Percentiles rank a stretch among this genome's conserved stretches.
These are phyloP conservation scores for Oostethus manadensis DNA, from an alignment of 2,113 vertebrate species.

Conservation along the genomic window DNA sequence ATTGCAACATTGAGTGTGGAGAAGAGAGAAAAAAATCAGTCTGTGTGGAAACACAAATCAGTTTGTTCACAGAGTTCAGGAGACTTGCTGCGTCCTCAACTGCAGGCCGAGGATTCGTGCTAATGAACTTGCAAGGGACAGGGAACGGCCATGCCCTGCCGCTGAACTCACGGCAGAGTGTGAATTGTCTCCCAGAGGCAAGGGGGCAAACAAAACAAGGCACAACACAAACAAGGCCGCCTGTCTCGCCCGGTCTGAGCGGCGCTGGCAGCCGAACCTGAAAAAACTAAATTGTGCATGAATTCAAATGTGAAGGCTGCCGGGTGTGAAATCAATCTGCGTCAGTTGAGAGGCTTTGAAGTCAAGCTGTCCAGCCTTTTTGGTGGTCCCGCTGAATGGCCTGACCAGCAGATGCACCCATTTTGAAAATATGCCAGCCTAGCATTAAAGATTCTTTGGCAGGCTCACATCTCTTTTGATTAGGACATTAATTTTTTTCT, in stretches of 20 bases:
- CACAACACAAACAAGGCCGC: constrained; percentile 60
- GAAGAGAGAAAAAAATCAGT: background rate
- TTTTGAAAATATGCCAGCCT: constrained; percentile 4
- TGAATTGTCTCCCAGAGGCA: constrained; percentile 67
- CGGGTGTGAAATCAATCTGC: background rate
- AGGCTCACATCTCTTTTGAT: background rate
- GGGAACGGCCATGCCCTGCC: constrained; percentile 50
- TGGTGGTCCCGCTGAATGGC: background rate
- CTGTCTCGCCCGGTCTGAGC: constrained; percentile 23
- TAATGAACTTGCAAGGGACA: constrained; percentile 67
- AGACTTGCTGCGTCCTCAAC: background rate
- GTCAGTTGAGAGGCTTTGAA: background rate
- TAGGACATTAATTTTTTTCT: background rate
- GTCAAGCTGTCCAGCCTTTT: background rate
- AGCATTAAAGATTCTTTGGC: constrained; percentile 11
- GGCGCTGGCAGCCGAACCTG: constrained; percentile 13
- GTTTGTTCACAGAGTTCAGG: constrained; percentile 6
- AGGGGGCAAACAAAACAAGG: constrained; percentile 66
- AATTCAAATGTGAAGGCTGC: constrained; percentile 1
- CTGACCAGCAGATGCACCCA: constrained; percentile 32
- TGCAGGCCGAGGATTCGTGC: constrained; percentile 12
- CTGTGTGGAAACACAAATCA: constrained; percentile 4
- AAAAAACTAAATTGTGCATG: constrained; percentile 3
- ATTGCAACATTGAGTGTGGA: constrained; percentile 5
- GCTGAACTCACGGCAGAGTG: constrained; percentile 67